Percentiles rank a stretch among this genome's conserved stretches.
Conservation (phyloP, 2,888 invertebrate genomes). For the Apotomis turbidana region DNA sequence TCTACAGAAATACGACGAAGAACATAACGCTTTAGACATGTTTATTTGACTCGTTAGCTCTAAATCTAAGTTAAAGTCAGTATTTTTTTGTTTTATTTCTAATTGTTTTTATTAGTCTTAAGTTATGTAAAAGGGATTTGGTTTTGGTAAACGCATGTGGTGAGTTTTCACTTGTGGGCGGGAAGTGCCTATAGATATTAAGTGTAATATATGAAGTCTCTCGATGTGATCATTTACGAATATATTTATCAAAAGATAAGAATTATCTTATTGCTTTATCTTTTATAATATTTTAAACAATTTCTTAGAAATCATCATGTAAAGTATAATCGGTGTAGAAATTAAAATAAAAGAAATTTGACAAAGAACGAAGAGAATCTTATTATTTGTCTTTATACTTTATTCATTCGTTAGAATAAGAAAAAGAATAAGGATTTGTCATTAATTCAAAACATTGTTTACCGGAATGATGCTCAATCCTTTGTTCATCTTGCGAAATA, state of each 20-base stretch:
- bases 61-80: constrained; percentile 25
- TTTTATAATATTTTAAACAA: constrained; percentile 64
- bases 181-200: constrained; percentile 69
- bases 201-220: constrained; percentile 67
- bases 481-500: no score
- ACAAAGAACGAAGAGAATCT: constrained; percentile 39
- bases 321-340: constrained; percentile 69
- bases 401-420: no score
- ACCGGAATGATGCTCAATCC: no score
- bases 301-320: constrained; percentile 69
- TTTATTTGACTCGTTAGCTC: not conserved
- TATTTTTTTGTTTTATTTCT: constrained; percentile 46
- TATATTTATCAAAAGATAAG: constrained; percentile 66
- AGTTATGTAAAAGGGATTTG: constrained; percentile 59
- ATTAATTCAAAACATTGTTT: no score
- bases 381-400: not conserved
- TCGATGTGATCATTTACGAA: constrained; percentile 78
- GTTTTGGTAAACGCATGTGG: constrained; percentile 79
- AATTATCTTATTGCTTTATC: constrained; percentile 65
- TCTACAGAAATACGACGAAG: no score
- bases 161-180: constrained; percentile 74
- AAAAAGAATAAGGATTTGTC: no score
- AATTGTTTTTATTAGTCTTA: constrained; percentile 49
- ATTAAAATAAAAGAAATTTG: constrained; percentile 56
- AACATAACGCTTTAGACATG: no score